These are phyloP conservation scores for Hirudinaria manillensis DNA, from an alignment of 2,888 invertebrate species.

Conservation along the genomic window DNA sequence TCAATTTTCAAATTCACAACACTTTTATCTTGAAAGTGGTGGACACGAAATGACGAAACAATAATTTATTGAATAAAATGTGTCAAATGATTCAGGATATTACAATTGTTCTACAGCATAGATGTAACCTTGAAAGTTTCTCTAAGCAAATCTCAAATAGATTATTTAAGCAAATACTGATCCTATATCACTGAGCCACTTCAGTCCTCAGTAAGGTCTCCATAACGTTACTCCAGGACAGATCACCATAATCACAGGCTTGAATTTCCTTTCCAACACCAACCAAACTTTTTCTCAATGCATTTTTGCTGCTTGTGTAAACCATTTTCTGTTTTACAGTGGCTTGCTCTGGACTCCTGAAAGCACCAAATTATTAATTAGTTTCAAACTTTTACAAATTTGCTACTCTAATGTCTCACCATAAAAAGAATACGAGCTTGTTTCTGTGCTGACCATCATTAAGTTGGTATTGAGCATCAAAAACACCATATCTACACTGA, in stretches of 20 bases:
- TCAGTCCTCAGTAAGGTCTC: constrained; percentile 39
- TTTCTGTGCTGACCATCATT: constrained; percentile 42
- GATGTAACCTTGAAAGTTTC: too few species aligned
- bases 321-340: constrained; percentile 78
- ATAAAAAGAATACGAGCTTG: constrained; percentile 49
- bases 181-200: constrained; percentile 22
- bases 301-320: constrained; percentile 86
- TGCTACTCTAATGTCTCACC: constrained; percentile 41
- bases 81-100: neutral
- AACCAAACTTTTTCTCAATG: constrained; percentile 89
- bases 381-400: neutral
- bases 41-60: too few species aligned
- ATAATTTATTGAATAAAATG: too few species aligned
- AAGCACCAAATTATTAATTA: constrained; percentile 33
- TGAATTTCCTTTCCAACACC: constrained; percentile 94
- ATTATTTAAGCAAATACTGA: neutral
- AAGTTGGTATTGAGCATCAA: constrained; percentile 97
- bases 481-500: constrained; percentile 92
- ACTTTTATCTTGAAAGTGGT: too few species aligned
- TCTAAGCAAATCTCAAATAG: too few species aligned
- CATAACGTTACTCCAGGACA: constrained; percentile 45
- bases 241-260: constrained; percentile 85
- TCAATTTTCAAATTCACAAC: too few species aligned
- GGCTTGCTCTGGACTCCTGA: constrained; percentile 85
- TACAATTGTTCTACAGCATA: constrained; percentile 2